phyloP scores from a whole-genome alignment of 1,140 invertebrate species.

The Dreissena rostriformis region DNA sequence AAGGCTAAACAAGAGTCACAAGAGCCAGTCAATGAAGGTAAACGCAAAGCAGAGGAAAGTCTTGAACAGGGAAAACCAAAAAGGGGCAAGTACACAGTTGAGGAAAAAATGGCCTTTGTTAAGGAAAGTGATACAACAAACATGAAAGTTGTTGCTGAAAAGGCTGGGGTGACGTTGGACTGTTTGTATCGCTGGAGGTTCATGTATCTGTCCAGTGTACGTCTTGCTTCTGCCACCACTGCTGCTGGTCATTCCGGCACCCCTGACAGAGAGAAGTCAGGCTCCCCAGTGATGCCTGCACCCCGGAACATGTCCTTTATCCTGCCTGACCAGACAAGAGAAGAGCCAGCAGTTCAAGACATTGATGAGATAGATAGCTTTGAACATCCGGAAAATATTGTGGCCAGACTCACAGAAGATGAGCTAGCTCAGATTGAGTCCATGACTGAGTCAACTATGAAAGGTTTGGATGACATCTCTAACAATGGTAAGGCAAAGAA shows the following conservation, averaged over 20 bases:
- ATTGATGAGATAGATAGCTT: not conserved
- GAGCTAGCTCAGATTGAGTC: not conserved
- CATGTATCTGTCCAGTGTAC: not conserved
- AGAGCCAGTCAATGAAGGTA: not conserved
- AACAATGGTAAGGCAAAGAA: no score
- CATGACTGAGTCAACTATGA: no score
- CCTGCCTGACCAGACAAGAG: not conserved
- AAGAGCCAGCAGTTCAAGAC: not conserved
- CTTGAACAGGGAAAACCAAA: not conserved
- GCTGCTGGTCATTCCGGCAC: not conserved
- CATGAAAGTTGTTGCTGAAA: conserved; percentile 21
- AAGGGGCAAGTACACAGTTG: conserved; percentile 34
- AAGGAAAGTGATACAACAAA: conserved; percentile 32
- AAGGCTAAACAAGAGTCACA: no score
- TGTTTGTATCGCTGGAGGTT: conserved; percentile 40
- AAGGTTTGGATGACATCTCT: no score
- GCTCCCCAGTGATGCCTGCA: conserved; percentile 36
- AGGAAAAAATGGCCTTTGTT: conserved; percentile 40
- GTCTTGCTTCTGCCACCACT: not conserved
- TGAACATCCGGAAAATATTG: conserved; percentile 6
- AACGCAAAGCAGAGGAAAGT: not conserved
- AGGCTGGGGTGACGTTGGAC: conserved; percentile 39
- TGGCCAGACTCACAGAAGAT: not conserved
- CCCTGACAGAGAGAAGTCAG: not conserved
- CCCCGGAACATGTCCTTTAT: conserved; percentile 22